These are phyloP conservation scores for Choristoneura rosaceana DNA, from an alignment of 2,888 invertebrate genomes.

Conservation along the genomic window DNA sequence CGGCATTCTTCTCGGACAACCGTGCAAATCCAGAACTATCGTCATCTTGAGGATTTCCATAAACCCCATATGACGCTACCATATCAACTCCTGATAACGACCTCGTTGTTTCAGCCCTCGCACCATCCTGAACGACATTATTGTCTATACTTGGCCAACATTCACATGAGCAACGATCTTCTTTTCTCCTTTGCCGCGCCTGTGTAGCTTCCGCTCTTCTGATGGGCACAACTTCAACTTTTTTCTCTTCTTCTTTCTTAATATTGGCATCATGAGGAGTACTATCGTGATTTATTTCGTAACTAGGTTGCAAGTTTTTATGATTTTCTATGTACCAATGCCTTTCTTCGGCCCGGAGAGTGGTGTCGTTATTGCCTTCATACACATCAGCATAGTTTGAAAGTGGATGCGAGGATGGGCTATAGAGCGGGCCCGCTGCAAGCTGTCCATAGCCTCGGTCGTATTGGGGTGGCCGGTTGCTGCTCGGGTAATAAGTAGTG, in stretches of 20 bases:
- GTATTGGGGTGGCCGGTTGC: conserved; percentile 78
- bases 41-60: conserved; percentile 80
- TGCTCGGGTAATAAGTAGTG: conserved; percentile 77
- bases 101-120: conserved; percentile 73
- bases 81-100: conserved; percentile 81
- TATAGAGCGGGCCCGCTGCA: conserved; percentile 73
- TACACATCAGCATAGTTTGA: conserved; percentile 82
- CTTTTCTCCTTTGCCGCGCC: conserved; percentile 76
- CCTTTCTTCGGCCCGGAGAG: conserved; percentile 80
- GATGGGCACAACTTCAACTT: conserved; percentile 65
- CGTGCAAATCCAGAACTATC: conserved; percentile 81
- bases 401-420: conserved; percentile 77
- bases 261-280: conserved; percentile 79
- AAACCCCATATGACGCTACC: conserved; percentile 84
- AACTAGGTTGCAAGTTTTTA: conserved; percentile 75
- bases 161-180: conserved; percentile 82
- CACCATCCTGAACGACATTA: conserved; percentile 69
- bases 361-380: conserved; percentile 83
- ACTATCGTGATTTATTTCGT: conserved; percentile 69
- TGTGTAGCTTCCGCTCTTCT: conserved; percentile 72
- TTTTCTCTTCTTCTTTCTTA: conserved; percentile 82
- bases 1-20: conserved; percentile 72
- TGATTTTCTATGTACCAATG: conserved; percentile 85
- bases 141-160: conserved; percentile 83
- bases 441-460: conserved; percentile 78